A percentile compares a stretch with the other conserved stretches of the same genome.
phyloP scores from a whole-genome alignment of 2,113 vertebrate genomes.

The Alosa alosa region DNA sequence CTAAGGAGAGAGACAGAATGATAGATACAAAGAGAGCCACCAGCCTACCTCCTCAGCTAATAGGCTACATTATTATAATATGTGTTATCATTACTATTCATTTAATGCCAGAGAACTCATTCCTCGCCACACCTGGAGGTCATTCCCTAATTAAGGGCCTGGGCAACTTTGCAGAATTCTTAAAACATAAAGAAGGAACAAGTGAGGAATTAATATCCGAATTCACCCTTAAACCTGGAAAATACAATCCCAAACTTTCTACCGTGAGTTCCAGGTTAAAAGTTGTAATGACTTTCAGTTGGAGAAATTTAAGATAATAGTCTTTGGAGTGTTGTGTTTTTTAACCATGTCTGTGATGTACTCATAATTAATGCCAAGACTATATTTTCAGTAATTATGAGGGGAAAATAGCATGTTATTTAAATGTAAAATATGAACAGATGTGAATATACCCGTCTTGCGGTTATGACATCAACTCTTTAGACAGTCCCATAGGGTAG shows the following conservation, averaged over 20 bases:
- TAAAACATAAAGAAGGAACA: not conserved
- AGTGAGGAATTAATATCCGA: not conserved
- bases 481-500: not conserved
- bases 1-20: not conserved
- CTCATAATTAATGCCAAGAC: not conserved
- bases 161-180: not conserved
- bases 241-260: not conserved
- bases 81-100: not conserved
- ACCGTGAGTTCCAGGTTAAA: not conserved
- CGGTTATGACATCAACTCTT: not conserved
- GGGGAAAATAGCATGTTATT: not conserved
- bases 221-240: not conserved
- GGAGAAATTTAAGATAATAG: not conserved
- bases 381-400: not conserved
- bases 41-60: not conserved
- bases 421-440: not conserved
- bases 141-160: not conserved
- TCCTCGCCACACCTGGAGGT: not conserved
- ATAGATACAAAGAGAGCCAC: not conserved
- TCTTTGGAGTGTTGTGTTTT: not conserved
- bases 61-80: not conserved
- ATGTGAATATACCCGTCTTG: not conserved
- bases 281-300: not conserved
- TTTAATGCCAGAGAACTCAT: not conserved
- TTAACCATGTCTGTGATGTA: not conserved